A percentile compares a stretch with the other conserved stretches of the same genome.
These are phyloP conservation scores for Boloria selene DNA, from an alignment of 2,888 invertebrate species.

Conservation along the genomic window DNA sequence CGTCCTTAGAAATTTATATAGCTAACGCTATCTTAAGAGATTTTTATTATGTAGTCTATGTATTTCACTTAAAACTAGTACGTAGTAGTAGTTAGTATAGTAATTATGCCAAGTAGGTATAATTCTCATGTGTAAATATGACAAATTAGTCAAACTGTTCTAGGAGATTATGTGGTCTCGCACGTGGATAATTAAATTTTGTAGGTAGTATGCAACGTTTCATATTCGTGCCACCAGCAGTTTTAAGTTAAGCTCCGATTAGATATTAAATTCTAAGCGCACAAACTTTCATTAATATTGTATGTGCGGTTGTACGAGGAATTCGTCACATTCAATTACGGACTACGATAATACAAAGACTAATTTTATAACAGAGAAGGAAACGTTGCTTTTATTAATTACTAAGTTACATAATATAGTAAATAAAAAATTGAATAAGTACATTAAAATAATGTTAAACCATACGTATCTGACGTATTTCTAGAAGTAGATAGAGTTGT, in stretches of 20 bases:
- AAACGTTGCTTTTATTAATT: background rate
- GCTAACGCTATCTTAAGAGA: no score
- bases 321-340: constrained; percentile 3
- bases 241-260: constrained; percentile 2
- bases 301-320: background rate
- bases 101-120: constrained; percentile 6
- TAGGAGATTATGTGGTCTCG: background rate
- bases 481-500: no score
- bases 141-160: constrained; percentile 13
- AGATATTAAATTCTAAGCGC: background rate
- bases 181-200: constrained; percentile 13
- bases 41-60: no score
- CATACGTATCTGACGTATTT: no score
- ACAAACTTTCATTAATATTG: background rate
- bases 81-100: constrained; percentile 2
- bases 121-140: constrained; percentile 8
- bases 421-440: no score
- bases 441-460: no score
- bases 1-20: no score
- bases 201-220: background rate
- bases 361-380: background rate
- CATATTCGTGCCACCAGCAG: background rate
- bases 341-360: background rate
- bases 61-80: background rate
- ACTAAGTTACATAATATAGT: background rate